Conservation (phyloP, 2,113 vertebrate species). For the Leucopsar rothschildi region DNA sequence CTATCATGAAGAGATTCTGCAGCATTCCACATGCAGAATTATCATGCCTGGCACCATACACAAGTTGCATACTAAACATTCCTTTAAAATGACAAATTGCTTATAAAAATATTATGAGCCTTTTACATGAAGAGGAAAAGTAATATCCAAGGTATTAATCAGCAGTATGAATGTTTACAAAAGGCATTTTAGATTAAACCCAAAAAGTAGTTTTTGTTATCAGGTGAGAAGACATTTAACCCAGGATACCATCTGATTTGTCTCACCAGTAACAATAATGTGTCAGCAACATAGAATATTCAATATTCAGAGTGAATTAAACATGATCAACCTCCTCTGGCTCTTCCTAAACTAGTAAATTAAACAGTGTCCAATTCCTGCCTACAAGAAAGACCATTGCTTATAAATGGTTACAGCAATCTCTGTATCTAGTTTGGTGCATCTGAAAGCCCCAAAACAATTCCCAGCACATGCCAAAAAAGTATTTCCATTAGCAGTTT, state of each 20-base stretch:
- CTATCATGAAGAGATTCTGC: neutral
- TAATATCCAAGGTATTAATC: neutral
- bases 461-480: neutral
- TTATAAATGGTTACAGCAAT: neutral
- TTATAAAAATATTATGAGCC: neutral
- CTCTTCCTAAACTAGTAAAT: neutral
- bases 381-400: neutral
- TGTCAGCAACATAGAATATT: neutral
- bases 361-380: neutral
- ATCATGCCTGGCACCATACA: neutral
- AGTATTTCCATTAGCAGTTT: neutral
- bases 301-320: neutral
- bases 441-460: neutral
- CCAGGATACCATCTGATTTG: neutral
- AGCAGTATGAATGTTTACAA: neutral
- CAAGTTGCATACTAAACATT: neutral
- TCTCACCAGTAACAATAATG: neutral
- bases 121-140: neutral
- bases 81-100: neutral
- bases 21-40: neutral
- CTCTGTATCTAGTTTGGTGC: neutral
- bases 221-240: neutral
- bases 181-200: neutral
- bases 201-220: neutral
- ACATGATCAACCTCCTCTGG: neutral